Evolutionary conservation across 2,113 vertebrate genomes (phyloP).

Genomic region (Brachyistius frenatus): DNA sequence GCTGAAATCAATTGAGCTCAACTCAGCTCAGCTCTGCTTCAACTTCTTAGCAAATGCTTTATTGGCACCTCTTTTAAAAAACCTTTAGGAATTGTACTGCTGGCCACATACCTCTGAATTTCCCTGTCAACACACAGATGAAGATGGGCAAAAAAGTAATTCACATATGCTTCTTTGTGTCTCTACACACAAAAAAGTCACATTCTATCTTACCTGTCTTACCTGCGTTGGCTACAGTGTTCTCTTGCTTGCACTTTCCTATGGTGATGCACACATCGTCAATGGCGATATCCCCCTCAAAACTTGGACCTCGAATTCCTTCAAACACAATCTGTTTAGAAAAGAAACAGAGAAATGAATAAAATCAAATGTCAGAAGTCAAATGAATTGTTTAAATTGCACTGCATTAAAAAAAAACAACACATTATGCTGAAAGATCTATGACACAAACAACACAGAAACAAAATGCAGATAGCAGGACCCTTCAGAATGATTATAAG

Average conservation of each 20-base stretch:
- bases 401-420: too few relatives aligned
- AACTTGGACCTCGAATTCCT: conserved; percentile 91
- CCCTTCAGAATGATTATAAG: neutral
- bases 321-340: conserved; percentile 93
- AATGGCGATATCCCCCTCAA: conserved; percentile 96
- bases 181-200: conserved; percentile 6
- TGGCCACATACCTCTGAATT: neutral
- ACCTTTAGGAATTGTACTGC: neutral
- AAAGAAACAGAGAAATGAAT: conserved; percentile 23
- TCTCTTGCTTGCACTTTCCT: conserved; percentile 90
- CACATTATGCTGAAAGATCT: too few relatives aligned
- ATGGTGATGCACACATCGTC: conserved; percentile 95
- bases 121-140: neutral
- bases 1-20: conserved; percentile 8
- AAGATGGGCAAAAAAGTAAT: neutral
- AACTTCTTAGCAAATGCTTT: conserved; percentile 4
- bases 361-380: neutral
- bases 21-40: conserved; percentile 11
- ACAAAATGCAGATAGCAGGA: neutral
- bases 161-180: neutral
- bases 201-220: conserved; percentile 77
- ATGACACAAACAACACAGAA: neutral
- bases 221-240: conserved; percentile 84
- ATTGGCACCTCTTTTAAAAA: neutral
- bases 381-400: neutral